phyloP scores from a whole-genome alignment of 2,888 invertebrate genomes.

The Nomada ruficornis region DNA sequence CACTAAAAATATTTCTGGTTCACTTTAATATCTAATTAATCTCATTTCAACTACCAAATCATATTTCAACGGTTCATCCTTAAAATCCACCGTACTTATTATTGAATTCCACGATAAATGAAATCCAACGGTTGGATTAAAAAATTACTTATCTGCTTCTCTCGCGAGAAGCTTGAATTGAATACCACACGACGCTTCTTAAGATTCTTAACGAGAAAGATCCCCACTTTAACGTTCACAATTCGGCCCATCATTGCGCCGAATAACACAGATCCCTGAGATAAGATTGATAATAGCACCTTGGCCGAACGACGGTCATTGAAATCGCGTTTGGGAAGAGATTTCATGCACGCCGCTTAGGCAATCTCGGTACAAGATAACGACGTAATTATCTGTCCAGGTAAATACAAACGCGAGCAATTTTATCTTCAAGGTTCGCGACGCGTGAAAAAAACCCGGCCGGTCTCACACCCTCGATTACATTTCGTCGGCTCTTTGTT shows the following conservation, averaged over 20 bases:
- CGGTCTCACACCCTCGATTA: slow-evolving; percentile 47
- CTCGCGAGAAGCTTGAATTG: too few species aligned
- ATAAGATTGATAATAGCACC: slow-evolving; percentile 13
- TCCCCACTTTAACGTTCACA: too few species aligned
- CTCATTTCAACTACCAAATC: too few species aligned
- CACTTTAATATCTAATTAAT: too few species aligned
- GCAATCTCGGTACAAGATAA: slow-evolving; percentile 56
- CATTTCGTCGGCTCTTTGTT: slow-evolving; percentile 30
- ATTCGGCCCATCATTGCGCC: not conserved
- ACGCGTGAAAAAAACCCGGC: slow-evolving; percentile 20
- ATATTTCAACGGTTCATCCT: too few species aligned
- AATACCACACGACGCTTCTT: too few species aligned
- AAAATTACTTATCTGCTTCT: too few species aligned
- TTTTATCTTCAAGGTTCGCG: slow-evolving; percentile 58
- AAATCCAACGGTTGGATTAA: too few species aligned
- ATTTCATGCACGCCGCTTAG: slow-evolving; percentile 36
- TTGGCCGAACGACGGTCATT: slow-evolving; percentile 17
- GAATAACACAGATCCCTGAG: not conserved
- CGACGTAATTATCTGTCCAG: slow-evolving; percentile 61
- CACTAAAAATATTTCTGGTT: too few species aligned
- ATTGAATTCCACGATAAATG: too few species aligned
- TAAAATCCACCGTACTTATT: too few species aligned
- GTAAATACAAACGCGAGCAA: slow-evolving; percentile 49
- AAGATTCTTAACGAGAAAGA: too few species aligned
- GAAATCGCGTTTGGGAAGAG: slow-evolving; percentile 14